These are phyloP conservation scores for Tiliacea citrago DNA, from an alignment of 2,888 invertebrate genomes.

Conservation along the genomic window DNA sequence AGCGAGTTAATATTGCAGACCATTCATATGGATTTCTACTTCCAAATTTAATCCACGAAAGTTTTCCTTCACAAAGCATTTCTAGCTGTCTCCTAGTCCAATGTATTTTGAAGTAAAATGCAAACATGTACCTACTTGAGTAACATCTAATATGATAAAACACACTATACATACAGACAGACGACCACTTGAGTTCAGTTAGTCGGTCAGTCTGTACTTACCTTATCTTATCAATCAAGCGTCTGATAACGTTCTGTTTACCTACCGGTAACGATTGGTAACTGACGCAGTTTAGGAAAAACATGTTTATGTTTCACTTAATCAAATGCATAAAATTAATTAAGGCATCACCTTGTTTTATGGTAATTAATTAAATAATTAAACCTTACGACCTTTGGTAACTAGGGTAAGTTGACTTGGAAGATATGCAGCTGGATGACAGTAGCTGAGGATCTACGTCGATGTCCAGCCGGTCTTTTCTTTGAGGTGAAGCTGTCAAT, in stretches of 20 bases:
- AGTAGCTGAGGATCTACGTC: no score
- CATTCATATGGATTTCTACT: no score
- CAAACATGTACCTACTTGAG: no score
- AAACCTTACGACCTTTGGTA: neutral
- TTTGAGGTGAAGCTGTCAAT: neutral
- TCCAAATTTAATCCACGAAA: no score
- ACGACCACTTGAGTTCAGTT: constrained; percentile 30
- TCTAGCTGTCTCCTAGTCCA: no score
- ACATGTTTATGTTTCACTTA: constrained; percentile 18
- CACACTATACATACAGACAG: no score
- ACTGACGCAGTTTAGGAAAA: neutral
- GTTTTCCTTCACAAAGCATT: no score
- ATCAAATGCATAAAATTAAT: constrained; percentile 9
- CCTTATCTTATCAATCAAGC: constrained; percentile 45
- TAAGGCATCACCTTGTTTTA: neutral
- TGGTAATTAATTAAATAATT: neutral
- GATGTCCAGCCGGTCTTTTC: neutral
- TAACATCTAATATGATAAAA: no score
- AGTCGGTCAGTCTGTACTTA: constrained; percentile 48
- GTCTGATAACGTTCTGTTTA: constrained; percentile 46
- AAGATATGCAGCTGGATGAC: neutral
- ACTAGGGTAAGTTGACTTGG: neutral
- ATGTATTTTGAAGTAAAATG: no score
- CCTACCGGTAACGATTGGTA: constrained; percentile 23
- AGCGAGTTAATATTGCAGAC: no score